These are phyloP conservation scores for Drosophila meridiana DNA, from an alignment of 2,888 invertebrate species.

Conservation along the genomic window DNA sequence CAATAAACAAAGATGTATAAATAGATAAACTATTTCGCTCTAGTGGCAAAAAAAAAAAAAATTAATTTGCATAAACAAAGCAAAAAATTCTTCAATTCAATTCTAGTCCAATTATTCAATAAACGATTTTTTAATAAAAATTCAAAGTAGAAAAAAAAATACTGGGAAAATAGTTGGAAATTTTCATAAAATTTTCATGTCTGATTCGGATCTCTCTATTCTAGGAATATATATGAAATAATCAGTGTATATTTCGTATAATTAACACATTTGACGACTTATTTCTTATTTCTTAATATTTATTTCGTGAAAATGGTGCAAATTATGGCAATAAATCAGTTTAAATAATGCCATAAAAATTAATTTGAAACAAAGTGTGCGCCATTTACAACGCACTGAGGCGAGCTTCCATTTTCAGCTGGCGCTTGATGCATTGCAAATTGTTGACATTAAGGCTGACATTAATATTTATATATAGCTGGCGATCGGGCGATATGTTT, in stretches of 20 bases:
- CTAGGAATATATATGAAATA: not conserved
- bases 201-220: not conserved
- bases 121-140: not conserved
- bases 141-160: not conserved
- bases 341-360: slow-evolving; percentile 58
- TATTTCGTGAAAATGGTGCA: slow-evolving; percentile 6
- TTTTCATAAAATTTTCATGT: not conserved
- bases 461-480: slow-evolving; percentile 24
- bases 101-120: not conserved
- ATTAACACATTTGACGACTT: slow-evolving; percentile 20
- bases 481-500: slow-evolving; percentile 45
- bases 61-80: slow-evolving; percentile 17
- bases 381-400: slow-evolving; percentile 48
- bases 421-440: slow-evolving; percentile 62
- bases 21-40: slow-evolving; percentile 21
- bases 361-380: slow-evolving; percentile 62
- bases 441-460: slow-evolving; percentile 68
- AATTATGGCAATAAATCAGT: slow-evolving; percentile 45
- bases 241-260: not conserved
- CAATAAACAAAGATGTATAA: slow-evolving; percentile 24
- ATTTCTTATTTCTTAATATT: not conserved
- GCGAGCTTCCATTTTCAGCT: slow-evolving; percentile 37
- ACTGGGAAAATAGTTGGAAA: not conserved
- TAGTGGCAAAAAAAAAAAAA: slow-evolving; percentile 2
- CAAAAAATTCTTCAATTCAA: not conserved